A percentile compares a stretch with the other conserved stretches of the same genome.
phyloP scores from a whole-genome alignment of 2,797 vertebrate species.

The Denticeps clupeoides region DNA sequence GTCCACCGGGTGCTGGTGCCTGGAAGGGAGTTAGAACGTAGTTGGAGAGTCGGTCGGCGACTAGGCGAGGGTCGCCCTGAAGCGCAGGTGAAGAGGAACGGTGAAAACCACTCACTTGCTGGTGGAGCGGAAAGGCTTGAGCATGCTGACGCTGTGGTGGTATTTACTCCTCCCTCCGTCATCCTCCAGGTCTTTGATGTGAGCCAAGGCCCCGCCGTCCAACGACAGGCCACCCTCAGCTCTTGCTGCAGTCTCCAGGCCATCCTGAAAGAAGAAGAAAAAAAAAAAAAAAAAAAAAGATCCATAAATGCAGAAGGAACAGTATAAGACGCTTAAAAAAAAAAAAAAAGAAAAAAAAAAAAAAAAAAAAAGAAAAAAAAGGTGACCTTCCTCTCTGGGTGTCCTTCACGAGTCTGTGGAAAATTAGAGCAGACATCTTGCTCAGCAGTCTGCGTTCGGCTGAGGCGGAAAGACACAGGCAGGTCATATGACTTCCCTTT shows the following conservation, averaged over 20 bases:
- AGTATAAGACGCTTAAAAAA: conserved; percentile 10
- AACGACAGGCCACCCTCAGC: conserved; percentile 73
- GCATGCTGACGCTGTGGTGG: conserved; percentile 63
- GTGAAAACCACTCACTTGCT: conserved; percentile 66
- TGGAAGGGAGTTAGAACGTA: conserved; percentile 19
- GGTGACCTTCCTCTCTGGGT: too few species aligned
- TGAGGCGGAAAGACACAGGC: too few species aligned
- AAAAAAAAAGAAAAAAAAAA: background rate
- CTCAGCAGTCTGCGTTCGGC: too few species aligned
- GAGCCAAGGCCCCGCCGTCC: conserved; percentile 57
- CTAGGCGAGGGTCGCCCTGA: background rate
- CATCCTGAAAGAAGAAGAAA: conserved; percentile 49
- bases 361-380: background rate
- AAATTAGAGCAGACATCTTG: conserved; percentile 10
- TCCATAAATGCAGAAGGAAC: too few species aligned
- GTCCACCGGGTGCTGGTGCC: conserved; percentile 79
- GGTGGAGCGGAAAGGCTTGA: conserved; percentile 78
- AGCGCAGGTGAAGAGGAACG: background rate
- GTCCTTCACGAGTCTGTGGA: too few species aligned
- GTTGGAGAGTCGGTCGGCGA: background rate
- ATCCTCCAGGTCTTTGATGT: conserved; percentile 65
- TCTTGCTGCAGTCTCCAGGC: conserved; percentile 72
- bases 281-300: conserved; percentile 10
- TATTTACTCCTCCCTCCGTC: conserved; percentile 70
- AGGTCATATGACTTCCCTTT: background rate